A percentile compares a stretch with the other conserved stretches of the same genome.
Evolutionary conservation across 2,113 vertebrate species (phyloP).

Genomic region (Prunella himalayana): DNA sequence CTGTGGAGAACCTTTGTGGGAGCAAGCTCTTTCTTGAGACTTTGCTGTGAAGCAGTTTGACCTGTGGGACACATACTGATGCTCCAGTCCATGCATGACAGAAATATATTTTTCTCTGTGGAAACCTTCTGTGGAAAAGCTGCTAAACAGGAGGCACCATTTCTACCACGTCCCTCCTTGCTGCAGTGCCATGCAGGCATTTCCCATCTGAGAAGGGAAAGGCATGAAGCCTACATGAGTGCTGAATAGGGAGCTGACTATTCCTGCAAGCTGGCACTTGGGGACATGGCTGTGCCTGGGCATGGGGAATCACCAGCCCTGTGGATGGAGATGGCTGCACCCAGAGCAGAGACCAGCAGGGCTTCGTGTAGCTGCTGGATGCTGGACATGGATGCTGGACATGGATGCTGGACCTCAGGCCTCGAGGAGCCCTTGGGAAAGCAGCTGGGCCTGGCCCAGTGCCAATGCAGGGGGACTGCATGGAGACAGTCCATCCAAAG

Average conservation of each 20-base stretch:
- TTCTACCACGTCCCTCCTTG: background rate
- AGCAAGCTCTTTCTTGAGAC: background rate
- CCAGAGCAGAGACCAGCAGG: accelerated
- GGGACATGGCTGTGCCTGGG: background rate
- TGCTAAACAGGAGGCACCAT: background rate
- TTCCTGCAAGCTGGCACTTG: background rate
- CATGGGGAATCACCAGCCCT: accelerated
- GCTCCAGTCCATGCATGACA: background rate
- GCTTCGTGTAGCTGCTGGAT: background rate
- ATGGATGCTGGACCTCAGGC: background rate
- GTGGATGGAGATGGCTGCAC: background rate
- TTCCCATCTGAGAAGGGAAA: accelerated
- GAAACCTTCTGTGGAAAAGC: background rate
- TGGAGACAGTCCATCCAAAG: background rate
- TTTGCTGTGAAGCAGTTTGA: background rate
- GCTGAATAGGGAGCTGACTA: background rate
- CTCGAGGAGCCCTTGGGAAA: background rate
- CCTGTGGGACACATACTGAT: background rate
- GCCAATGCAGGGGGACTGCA: background rate
- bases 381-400: background rate
- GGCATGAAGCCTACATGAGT: background rate
- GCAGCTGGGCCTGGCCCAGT: background rate
- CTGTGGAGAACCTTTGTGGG: background rate
- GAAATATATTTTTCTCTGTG: background rate
- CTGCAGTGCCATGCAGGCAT: background rate